A percentile compares a stretch with the other conserved stretches of the same genome.
These are phyloP conservation scores for Thamnophis elegans DNA, from an alignment of 2,797 vertebrate genomes.

Conservation along the genomic window DNA sequence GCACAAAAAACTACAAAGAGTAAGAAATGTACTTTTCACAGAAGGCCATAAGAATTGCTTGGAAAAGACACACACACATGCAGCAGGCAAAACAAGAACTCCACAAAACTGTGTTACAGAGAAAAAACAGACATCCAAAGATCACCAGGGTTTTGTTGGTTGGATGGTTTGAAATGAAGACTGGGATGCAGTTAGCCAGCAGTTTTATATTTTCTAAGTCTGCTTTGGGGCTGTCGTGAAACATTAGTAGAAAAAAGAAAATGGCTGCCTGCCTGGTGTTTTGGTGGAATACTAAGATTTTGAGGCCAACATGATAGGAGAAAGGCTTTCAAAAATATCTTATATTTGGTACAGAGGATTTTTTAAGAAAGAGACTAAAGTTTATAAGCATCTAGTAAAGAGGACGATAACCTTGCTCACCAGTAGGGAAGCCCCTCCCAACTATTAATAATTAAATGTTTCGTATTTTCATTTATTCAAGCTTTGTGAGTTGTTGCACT, in stretches of 20 bases:
- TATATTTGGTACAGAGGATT: neutral
- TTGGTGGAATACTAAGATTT: neutral
- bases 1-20: neutral
- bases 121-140: neutral
- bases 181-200: neutral
- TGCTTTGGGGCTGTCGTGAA: neutral
- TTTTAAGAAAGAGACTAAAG: conserved; percentile 16
- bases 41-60: neutral
- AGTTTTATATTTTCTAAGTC: neutral
- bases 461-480: conserved; percentile 73
- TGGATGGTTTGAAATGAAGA: neutral
- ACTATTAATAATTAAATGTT: conserved; percentile 67
- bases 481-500: conserved; percentile 65
- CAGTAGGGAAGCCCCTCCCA: conserved; percentile 56
- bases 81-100: neutral
- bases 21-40: neutral
- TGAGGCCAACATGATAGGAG: neutral
- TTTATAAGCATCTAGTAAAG: conserved; percentile 42
- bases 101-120: neutral
- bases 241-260: neutral
- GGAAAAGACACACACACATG: too few relatives aligned
- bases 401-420: conserved; percentile 54
- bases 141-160: neutral
- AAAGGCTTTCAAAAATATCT: neutral
- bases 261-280: neutral